These are phyloP conservation scores for Neodiprion pinetum DNA, from an alignment of 1,140 invertebrate species.

Conservation along the genomic window DNA sequence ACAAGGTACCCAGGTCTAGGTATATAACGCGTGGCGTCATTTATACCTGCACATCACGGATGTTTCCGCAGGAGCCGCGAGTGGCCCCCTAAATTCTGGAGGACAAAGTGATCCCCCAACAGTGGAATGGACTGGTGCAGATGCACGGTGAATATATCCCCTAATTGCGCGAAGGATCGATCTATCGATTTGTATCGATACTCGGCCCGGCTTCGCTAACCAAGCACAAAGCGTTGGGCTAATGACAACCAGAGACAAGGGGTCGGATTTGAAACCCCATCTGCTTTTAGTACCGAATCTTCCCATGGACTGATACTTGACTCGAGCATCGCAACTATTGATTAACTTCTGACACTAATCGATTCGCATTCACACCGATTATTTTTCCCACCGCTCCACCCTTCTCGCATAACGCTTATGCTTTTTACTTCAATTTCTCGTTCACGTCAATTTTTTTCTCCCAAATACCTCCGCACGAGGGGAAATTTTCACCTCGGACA, in stretches of 20 bases:
- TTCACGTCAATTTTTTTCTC: too few species aligned
- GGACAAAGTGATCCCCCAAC: not conserved
- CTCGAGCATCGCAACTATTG: not conserved
- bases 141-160: slow-evolving; percentile 7
- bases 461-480: too few species aligned
- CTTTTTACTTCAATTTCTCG: too few species aligned
- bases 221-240: slow-evolving; percentile 36
- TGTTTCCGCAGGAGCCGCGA: too few species aligned
- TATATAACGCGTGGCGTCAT: too few species aligned
- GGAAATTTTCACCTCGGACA: too few species aligned
- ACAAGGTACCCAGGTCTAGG: too few species aligned
- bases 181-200: slow-evolving; percentile 42
- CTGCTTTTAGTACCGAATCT: slow-evolving; percentile 44
- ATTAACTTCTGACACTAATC: not conserved
- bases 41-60: too few species aligned
- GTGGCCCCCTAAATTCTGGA: too few species aligned
- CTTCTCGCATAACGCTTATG: too few species aligned
- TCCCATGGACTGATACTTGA: slow-evolving; percentile 35
- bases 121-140: not conserved
- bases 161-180: slow-evolving; percentile 27
- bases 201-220: slow-evolving; percentile 22
- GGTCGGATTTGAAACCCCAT: slow-evolving; percentile 40
- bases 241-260: slow-evolving; percentile 46
- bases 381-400: not conserved
- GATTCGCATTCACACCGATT: not conserved